A percentile compares a stretch with the other conserved stretches of the same genome.
phyloP scores from a whole-genome alignment of 2,888 invertebrate species.

The Orthonevra nobilis region DNA sequence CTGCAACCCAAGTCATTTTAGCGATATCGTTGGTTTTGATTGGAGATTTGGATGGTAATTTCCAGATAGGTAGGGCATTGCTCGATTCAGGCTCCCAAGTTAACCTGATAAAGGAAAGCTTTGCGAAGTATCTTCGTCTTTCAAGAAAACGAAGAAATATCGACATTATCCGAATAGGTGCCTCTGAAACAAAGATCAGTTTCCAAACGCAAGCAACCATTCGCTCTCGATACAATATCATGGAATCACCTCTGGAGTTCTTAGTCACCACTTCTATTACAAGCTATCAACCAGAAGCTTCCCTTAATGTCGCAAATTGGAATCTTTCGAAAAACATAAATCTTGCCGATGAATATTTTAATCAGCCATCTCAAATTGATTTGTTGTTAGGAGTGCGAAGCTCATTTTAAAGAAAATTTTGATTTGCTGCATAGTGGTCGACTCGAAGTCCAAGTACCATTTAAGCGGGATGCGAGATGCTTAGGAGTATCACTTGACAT shows the following conservation, averaged over 20 bases:
- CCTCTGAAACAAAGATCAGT: constrained; percentile 2
- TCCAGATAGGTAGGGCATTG: constrained; percentile 11
- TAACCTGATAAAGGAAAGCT: constrained; percentile 18
- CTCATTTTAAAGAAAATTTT: constrained; percentile 23
- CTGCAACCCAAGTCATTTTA: no score
- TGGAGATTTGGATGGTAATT: no score
- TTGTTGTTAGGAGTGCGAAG: constrained; percentile 28
- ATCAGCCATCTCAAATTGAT: constrained; percentile 10
- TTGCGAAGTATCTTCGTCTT: constrained; percentile 5
- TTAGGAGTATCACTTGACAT: constrained; percentile 54
- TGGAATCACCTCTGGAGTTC: no score
- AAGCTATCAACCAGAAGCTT: no score
- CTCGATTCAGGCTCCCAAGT: constrained; percentile 31
- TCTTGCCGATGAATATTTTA: no score
- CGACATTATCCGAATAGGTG: constrained; percentile 5
- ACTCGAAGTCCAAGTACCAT: constrained; percentile 45
- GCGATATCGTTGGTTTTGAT: no score
- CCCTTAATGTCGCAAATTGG: no score
- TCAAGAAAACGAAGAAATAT: background rate
- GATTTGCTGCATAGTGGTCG: constrained; percentile 18
- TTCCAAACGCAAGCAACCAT: constrained; percentile 21
- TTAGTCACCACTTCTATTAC: no score
- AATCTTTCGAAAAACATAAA: no score
- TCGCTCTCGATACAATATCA: no score
- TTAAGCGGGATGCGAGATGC: constrained; percentile 37